Conservation (phyloP, 2,113 vertebrate species). For the Cololabis saira region DNA sequence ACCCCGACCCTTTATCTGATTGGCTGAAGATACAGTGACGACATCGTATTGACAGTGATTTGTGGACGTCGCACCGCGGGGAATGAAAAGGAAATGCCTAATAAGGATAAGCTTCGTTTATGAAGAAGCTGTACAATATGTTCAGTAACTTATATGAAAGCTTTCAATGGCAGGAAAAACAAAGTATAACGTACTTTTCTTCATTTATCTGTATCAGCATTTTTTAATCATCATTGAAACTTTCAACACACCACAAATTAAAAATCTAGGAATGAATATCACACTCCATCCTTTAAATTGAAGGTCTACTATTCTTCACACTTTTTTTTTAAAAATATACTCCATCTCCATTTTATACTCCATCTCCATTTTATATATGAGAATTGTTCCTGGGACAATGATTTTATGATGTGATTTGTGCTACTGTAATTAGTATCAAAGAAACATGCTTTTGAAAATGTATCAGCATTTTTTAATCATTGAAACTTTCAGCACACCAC, state of each 20-base stretch:
- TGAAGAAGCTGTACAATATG: constrained; percentile 35
- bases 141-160: constrained; percentile 10
- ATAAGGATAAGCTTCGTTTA: not conserved
- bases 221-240: no score
- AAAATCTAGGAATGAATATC: not conserved
- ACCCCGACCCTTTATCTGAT: constrained; percentile 10
- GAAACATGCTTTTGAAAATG: constrained; percentile 7
- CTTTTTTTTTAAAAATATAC: not conserved
- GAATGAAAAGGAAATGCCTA: constrained; percentile 59
- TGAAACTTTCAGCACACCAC: no score
- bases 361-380: not conserved
- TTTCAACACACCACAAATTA: no score
- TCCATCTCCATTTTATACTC: no score
- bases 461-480: no score
- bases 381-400: not conserved
- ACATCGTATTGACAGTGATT: constrained; percentile 18
- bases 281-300: not conserved
- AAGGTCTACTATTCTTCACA: no score
- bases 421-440: not conserved
- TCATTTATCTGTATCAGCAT: not conserved
- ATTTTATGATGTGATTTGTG: no score
- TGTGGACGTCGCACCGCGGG: constrained; percentile 47
- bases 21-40: constrained; percentile 33
- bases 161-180: not conserved
- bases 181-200: not conserved